A percentile compares a stretch with the other conserved stretches of the same genome.
These are phyloP conservation scores for Euphydryas editha DNA, from an alignment of 2,888 invertebrate genomes.

Conservation along the genomic window DNA sequence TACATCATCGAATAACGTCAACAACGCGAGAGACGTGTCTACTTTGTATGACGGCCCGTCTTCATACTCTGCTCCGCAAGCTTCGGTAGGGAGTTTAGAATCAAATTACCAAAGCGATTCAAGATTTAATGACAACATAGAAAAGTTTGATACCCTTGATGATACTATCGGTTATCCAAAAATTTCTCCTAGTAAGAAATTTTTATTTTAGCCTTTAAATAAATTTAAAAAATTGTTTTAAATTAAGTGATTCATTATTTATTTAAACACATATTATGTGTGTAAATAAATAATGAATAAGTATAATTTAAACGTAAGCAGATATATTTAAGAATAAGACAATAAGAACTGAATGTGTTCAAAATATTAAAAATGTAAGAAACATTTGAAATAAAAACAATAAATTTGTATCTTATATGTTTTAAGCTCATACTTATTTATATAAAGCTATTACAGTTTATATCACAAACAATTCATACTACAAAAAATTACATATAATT, in stretches of 20 bases:
- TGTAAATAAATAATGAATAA: not conserved
- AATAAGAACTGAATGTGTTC: too few species aligned
- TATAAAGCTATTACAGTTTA: too few species aligned
- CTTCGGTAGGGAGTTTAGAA: constrained; percentile 66
- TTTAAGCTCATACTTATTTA: too few species aligned
- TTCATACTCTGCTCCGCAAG: constrained; percentile 75
- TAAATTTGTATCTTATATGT: too few species aligned
- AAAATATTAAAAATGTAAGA: too few species aligned
- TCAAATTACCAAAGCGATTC: constrained; percentile 45
- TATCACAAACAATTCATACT: too few species aligned
- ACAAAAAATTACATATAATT: too few species aligned
- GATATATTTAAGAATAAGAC: too few species aligned
- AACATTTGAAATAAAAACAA: too few species aligned
- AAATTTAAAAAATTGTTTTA: too few species aligned
- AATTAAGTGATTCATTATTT: not conserved
- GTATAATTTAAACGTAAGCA: not conserved
- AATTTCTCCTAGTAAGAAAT: constrained; percentile 58
- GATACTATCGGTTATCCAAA: constrained; percentile 60
- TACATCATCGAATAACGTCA: constrained; percentile 49
- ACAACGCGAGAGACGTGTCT: constrained; percentile 50
- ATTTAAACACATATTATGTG: not conserved
- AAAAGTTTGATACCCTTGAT: constrained; percentile 61
- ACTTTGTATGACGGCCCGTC: constrained; percentile 69
- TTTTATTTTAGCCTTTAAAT: constrained; percentile 43
- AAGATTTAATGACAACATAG: constrained; percentile 61